Conservation (phyloP, 2,797 vertebrate genomes). For the Harpagifer antarcticus region DNA sequence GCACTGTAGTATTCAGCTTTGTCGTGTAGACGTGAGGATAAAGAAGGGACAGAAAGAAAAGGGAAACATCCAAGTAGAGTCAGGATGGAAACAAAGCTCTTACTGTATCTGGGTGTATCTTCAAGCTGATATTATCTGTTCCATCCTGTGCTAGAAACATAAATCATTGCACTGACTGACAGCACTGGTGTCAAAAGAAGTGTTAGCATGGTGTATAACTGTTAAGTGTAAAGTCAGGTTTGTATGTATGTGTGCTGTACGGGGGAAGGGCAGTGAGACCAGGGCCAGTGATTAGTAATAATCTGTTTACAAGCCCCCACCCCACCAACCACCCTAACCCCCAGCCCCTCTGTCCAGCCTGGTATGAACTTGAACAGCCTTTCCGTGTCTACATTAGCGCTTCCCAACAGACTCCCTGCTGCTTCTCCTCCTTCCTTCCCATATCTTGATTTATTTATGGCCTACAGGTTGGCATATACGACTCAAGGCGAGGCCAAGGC, state of each 20-base stretch:
- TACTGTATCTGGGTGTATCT: background rate
- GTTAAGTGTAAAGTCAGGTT: slow-evolving; percentile 29
- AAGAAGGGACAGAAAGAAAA: slow-evolving; percentile 1
- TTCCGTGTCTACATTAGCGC: background rate
- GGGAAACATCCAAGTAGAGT: background rate
- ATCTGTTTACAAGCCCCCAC: slow-evolving; percentile 66
- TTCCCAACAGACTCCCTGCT: slow-evolving; percentile 1
- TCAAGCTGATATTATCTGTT: background rate
- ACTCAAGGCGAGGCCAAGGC: slow-evolving; percentile 45
- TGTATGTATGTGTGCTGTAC: slow-evolving; percentile 14
- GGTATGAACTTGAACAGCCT: slow-evolving; percentile 37
- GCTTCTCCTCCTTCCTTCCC: background rate
- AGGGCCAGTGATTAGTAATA: slow-evolving; percentile 72
- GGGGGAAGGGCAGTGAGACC: slow-evolving; percentile 54
- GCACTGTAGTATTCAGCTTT: slow-evolving; percentile 22
- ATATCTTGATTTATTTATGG: slow-evolving; percentile 30
- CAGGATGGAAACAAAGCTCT: background rate
- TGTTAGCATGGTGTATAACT: slow-evolving; percentile 8
- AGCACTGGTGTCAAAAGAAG: background rate
- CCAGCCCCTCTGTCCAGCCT: slow-evolving; percentile 25
- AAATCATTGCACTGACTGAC: background rate
- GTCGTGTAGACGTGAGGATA: slow-evolving; percentile 20
- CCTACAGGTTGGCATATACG: slow-evolving; percentile 13
- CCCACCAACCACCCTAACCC: background rate
- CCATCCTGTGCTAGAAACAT: background rate